phyloP scores from a whole-genome alignment of 2,113 vertebrate species.

The Nannobrachium achirus region DNA sequence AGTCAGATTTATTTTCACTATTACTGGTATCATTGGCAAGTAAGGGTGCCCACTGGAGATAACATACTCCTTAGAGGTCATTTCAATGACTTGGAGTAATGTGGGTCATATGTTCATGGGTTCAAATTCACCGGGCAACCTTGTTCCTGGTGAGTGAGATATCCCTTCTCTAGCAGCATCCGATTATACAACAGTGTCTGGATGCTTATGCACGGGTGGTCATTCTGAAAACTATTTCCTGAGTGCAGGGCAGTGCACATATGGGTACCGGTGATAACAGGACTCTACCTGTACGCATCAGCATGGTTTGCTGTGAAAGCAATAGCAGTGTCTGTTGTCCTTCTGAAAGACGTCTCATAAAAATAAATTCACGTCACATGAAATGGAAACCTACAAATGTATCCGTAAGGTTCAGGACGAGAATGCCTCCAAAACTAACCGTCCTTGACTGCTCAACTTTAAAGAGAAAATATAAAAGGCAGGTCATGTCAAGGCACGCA shows the following conservation, averaged over 20 bases:
- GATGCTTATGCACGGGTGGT: conserved; percentile 44
- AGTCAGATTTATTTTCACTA: conserved; percentile 54
- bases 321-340: conserved; percentile 14
- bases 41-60: conserved; percentile 56
- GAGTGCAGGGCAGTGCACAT: conserved; percentile 40
- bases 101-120: conserved; percentile 41
- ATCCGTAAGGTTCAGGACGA: conserved; percentile 52
- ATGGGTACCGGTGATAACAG: conserved; percentile 49
- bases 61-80: conserved; percentile 60
- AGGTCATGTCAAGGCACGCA: conserved; percentile 78
- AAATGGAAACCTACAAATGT: conserved; percentile 49
- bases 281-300: conserved; percentile 24
- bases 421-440: conserved; percentile 65
- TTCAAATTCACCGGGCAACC: conserved; percentile 31
- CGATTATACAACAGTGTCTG: conserved; percentile 24
- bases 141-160: conserved; percentile 46
- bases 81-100: conserved; percentile 58
- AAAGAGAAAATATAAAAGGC: conserved; percentile 81
- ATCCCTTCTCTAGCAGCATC: conserved; percentile 35
- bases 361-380: conserved; percentile 16
- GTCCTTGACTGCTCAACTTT: conserved; percentile 79
- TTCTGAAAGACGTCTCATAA: conserved; percentile 18
- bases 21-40: conserved; percentile 28
- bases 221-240: conserved; percentile 26
- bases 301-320: conserved; percentile 18